phyloP scores from a whole-genome alignment of 2,797 vertebrate genomes.

The Nyctalus aviator region DNA sequence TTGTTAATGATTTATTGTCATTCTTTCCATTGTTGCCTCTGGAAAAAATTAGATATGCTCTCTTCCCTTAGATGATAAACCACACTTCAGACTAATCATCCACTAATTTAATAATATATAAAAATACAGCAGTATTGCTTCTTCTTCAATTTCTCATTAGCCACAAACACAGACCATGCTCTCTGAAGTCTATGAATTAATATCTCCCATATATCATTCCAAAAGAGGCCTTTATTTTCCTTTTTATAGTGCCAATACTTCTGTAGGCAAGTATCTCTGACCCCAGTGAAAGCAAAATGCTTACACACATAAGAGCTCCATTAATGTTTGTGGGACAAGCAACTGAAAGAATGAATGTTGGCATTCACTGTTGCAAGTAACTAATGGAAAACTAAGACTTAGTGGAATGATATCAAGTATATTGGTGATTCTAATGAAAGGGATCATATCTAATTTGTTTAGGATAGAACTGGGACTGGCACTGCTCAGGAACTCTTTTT shows the following conservation, averaged over 20 bases:
- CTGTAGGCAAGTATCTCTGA: background rate
- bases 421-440: background rate
- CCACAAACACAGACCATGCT: slow-evolving; percentile 64
- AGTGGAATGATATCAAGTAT: background rate
- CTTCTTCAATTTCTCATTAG: slow-evolving; percentile 73
- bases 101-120: slow-evolving; percentile 65
- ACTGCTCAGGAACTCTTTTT: background rate
- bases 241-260: background rate
- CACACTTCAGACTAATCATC: slow-evolving; percentile 53
- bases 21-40: slow-evolving; percentile 47
- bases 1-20: slow-evolving; percentile 33
- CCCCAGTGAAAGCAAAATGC: background rate
- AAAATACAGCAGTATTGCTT: slow-evolving; percentile 59
- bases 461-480: background rate
- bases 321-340: background rate
- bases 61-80: slow-evolving; percentile 48
- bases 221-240: slow-evolving; percentile 42
- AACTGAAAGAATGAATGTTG: background rate
- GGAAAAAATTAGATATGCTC: slow-evolving; percentile 65
- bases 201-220: slow-evolving; percentile 8
- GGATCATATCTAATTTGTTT: no score
- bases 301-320: background rate
- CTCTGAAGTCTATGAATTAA: slow-evolving; percentile 37
- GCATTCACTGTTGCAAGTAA: background rate
- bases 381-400: background rate